phyloP scores from a whole-genome alignment of 1,140 invertebrate species.

The Drosophila quadrilineata region DNA sequence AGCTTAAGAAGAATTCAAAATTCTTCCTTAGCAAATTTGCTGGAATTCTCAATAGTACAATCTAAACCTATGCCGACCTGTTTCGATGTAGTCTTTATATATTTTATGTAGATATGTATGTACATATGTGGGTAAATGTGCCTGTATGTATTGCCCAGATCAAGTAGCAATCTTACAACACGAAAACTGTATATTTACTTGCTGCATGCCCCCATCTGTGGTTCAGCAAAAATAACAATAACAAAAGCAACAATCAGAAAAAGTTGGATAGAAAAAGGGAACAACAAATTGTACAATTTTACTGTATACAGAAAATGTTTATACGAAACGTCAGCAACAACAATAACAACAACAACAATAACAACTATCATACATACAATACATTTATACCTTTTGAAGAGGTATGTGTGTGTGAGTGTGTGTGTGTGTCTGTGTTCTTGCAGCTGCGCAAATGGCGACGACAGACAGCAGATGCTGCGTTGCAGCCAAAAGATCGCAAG shows the following conservation, averaged over 20 bases:
- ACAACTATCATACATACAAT: background rate
- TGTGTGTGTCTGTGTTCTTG: constrained; percentile 1
- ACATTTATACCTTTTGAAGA: too few relatives aligned
- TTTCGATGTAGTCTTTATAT: too few relatives aligned
- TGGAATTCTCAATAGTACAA: too few relatives aligned
- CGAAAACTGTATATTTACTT: constrained; percentile 42
- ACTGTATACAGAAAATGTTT: constrained; percentile 50
- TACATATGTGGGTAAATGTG: too few relatives aligned
- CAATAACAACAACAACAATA: constrained; percentile 35
- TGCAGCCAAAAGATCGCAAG: too few relatives aligned
- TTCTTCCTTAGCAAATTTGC: too few relatives aligned
- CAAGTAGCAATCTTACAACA: constrained; percentile 43
- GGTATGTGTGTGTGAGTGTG: constrained; percentile 8
- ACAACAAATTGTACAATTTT: constrained; percentile 46
- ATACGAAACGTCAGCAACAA: constrained; percentile 56
- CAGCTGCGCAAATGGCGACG: constrained; percentile 75
- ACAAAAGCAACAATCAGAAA: too few relatives aligned
- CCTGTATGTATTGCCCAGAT: constrained; percentile 25
- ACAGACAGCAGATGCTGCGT: constrained; percentile 66
- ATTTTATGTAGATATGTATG: background rate
- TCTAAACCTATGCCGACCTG: too few relatives aligned
- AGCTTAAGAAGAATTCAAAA: too few relatives aligned
- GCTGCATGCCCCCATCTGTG: constrained; percentile 49
- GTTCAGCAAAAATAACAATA: constrained; percentile 15
- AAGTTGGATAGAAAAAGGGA: too few relatives aligned